Percentiles rank a stretch among this genome's conserved stretches.
Conservation (phyloP, 2,113 vertebrate genomes). For the Philantomba maxwellii region DNA sequence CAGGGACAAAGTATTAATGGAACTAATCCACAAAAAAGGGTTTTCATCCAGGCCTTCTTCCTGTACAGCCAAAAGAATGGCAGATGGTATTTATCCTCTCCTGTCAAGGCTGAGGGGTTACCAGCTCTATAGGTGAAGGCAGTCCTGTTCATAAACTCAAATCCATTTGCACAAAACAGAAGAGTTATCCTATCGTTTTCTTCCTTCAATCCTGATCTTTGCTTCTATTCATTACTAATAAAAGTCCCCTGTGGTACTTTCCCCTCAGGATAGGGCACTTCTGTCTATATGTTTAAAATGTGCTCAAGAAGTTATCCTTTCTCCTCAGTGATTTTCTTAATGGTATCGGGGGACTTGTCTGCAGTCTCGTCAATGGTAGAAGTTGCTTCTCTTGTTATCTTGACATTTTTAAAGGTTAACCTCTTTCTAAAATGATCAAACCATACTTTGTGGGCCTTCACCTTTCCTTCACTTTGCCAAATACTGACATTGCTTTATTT, state of each 20-base stretch:
- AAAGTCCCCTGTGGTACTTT: not conserved
- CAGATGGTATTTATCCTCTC: not conserved
- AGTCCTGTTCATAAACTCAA: not conserved
- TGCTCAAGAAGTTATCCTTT: not conserved
- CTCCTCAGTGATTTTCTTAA: not conserved
- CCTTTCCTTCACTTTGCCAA: not conserved
- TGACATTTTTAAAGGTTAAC: not conserved
- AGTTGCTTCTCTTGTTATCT: not conserved
- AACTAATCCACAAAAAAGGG: not conserved
- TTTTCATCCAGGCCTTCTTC: not conserved
- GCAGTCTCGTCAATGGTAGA: not conserved
- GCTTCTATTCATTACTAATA: not conserved
- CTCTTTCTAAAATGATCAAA: not conserved
- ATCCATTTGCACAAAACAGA: not conserved
- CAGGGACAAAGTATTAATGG: not conserved
- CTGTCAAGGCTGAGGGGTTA: not conserved
- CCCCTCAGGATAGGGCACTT: not conserved
- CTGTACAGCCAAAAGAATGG: not conserved
- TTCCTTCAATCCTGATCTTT: not conserved
- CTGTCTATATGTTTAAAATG: not conserved
- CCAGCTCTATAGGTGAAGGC: not conserved
- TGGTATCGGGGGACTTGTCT: not conserved
- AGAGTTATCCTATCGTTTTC: not conserved
- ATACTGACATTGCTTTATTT: not conserved
- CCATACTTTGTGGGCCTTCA: not conserved